Base-by-base conservation (phyloP, 92 coral and sea anemone species). In the Umimayanthus kanabou region DNA sequence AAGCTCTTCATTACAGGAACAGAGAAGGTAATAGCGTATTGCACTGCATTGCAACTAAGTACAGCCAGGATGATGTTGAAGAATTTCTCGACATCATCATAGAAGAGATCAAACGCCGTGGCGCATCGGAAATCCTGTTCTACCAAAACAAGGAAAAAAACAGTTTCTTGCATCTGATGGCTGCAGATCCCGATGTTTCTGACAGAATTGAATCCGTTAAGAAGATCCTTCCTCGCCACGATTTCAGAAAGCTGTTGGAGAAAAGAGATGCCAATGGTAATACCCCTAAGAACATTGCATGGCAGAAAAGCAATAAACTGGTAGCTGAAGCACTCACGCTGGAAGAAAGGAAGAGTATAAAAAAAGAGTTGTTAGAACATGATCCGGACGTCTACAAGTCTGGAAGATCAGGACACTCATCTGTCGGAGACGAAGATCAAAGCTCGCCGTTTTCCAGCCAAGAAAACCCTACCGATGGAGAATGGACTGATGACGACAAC, bases 81-180 rank as follows among this genome's bases (percentile, higher is more conserved):
- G 53, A 76, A 43, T 76, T 76, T 76, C 26, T 76, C 18, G 57
- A 4, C 55, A 76, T 76, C 26, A 13, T 76, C 25, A 16, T 76
- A 20, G 49, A 14, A 23, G 49, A 76, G 26, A 76, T 76, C 5
- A 40, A 40, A 42, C 13, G 28, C 37, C 53, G 49, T 9, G 25
- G 11, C 5, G 2, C 15, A 76, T 69, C 18, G 33, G 49, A 76
- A 42, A 43, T 76, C n/a, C 80, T 76, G 26, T 33, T 20, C 4
- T 18, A 1, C 26, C 30, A 39, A 39, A 76, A 76, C 80, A 39
- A 40, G 13, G 53, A 43, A 7, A 55, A 8, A 39, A 76, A 16
- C 47, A 76, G 57, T 9, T 76, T 76, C 50, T 43, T 76, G 80
- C 80, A 76, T n/a, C 45, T 76, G n/a, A 37, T 76, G 23, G 80